Conservation (phyloP, 53 echinoderm and acorn worm genomes). For the Hippasteria phrygiana region DNA sequence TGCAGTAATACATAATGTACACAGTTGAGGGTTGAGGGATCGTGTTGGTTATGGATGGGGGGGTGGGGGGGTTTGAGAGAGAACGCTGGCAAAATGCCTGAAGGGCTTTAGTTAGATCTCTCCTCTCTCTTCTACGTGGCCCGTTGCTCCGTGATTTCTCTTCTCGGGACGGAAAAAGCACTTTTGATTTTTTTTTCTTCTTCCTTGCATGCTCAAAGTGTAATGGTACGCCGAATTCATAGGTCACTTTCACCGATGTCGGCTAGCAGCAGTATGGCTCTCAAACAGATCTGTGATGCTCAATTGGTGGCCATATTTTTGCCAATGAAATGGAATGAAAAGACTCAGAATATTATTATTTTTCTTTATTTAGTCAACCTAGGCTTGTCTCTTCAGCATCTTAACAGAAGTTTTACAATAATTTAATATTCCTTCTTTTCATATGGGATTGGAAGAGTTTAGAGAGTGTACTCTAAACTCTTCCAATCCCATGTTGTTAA, state of each 20-base stretch:
- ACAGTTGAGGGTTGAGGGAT: slow-evolving; percentile 19
- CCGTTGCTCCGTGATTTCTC: neutral
- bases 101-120: neutral
- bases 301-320: no score
- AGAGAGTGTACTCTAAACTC: no score
- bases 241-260: neutral
- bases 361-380: no score
- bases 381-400: no score
- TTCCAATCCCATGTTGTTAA: no score
- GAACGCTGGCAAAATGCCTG: slow-evolving; percentile 20
- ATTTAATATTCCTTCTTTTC: no score
- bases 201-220: neutral
- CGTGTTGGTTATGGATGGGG: slow-evolving; percentile 32
- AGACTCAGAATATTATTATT: no score
- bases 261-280: neutral
- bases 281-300: no score
- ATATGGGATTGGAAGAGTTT: no score
- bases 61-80: neutral
- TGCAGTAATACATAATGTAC: slow-evolving; percentile 53
- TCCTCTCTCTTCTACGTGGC: neutral
- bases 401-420: no score
- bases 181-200: neutral
- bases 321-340: no score
- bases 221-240: neutral
- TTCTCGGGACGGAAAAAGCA: neutral